phyloP scores from a whole-genome alignment of 1,140 invertebrate species.

The Drosophila albomicans region DNA sequence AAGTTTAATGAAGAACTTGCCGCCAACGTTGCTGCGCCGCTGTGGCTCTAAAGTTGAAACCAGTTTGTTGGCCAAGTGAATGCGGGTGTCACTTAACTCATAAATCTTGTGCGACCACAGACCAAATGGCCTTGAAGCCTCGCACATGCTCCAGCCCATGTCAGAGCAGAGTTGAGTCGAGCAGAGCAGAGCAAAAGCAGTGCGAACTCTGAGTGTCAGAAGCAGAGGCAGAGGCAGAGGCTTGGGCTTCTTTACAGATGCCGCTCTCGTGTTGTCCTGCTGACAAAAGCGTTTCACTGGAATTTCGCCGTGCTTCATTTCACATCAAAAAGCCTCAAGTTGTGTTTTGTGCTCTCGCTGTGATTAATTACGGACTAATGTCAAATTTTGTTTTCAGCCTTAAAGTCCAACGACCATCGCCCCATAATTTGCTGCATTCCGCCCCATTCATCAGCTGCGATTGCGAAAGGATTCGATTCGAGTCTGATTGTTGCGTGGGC shows the following conservation, averaged over 20 bases:
- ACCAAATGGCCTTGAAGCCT: conserved; percentile 62
- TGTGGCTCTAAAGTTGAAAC: conserved; percentile 52
- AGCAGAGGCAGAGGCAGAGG: neutral
- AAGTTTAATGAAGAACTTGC: conserved; percentile 41
- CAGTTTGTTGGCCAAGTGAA: conserved; percentile 68
- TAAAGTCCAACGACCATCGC: neutral
- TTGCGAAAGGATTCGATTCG: neutral
- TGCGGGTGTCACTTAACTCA: conserved; percentile 72
- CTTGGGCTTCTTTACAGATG: conserved; percentile 25
- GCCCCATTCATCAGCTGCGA: conserved; percentile 23
- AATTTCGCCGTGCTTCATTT: conserved; percentile 50
- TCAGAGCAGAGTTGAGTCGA: neutral
- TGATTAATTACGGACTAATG: conserved; percentile 75
- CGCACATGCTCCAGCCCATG: conserved; percentile 29
- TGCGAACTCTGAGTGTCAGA: neutral
- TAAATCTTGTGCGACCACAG: conserved; percentile 63
- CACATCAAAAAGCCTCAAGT: conserved; percentile 27
- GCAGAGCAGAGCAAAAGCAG: neutral
- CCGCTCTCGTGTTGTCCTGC: conserved; percentile 54
- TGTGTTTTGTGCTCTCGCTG: conserved; percentile 16
- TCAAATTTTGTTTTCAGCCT: conserved; percentile 51
- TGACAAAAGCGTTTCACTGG: conserved; percentile 61
- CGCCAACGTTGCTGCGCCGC: conserved; percentile 26
- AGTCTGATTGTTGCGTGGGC: conserved; percentile 49
- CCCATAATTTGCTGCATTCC: conserved; percentile 21